Conservation (phyloP, 2,113 vertebrate species). For the Eulemur macaco region DNA sequence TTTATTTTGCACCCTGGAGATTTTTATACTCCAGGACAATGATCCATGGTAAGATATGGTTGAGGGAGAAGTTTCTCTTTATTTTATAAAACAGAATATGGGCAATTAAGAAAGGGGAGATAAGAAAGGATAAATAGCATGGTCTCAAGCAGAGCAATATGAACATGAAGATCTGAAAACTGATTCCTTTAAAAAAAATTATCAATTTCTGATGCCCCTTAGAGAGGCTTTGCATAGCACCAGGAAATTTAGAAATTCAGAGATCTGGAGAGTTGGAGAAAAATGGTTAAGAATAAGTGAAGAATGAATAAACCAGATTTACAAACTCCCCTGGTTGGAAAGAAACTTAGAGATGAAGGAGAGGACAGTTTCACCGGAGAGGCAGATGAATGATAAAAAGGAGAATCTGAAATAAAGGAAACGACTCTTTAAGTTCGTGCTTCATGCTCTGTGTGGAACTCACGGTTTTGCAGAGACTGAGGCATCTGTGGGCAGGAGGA, state of each 20-base stretch:
- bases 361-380: background rate
- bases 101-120: background rate
- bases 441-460: constrained; percentile 30
- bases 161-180: background rate
- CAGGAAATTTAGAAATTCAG: background rate
- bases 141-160: background rate
- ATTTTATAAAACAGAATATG: background rate
- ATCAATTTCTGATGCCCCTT: background rate
- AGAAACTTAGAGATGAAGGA: background rate
- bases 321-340: background rate
- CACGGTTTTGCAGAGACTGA: constrained; percentile 61
- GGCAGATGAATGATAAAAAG: background rate
- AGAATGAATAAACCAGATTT: background rate
- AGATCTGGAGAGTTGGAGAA: background rate
- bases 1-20: background rate
- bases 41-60: background rate
- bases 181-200: background rate
- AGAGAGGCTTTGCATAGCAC: background rate
- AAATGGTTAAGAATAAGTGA: background rate
- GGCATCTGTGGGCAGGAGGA: background rate
- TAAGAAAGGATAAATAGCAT: background rate
- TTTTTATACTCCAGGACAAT: background rate
- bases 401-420: background rate
- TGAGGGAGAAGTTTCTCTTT: background rate
- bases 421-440: background rate